Percentiles rank a stretch among this genome's conserved stretches.
Conservation (phyloP, 2,888 invertebrate species). For the Cyrtodaria siliqua region DNA sequence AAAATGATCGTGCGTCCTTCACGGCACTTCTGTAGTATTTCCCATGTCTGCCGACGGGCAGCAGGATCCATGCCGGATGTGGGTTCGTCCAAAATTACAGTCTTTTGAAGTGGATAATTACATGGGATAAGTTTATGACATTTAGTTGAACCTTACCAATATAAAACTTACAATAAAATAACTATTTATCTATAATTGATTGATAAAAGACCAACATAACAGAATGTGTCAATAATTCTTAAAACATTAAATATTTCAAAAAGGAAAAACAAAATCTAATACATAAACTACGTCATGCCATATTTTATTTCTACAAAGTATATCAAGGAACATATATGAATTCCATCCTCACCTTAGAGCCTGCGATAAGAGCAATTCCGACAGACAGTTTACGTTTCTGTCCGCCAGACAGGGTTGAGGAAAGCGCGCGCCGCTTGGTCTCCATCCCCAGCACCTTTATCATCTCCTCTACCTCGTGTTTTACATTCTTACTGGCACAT, state of each 20-base stretch:
- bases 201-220: too few species aligned
- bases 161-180: too few species aligned
- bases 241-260: too few species aligned
- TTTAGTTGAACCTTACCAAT: too few species aligned
- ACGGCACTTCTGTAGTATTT: slow-evolving; percentile 89
- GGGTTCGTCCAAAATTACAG: slow-evolving; percentile 87
- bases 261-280: too few species aligned
- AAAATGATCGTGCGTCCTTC: slow-evolving; percentile 91
- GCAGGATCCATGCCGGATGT: slow-evolving; percentile 88
- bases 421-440: slow-evolving; percentile 70
- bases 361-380: slow-evolving; percentile 85
- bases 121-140: neutral
- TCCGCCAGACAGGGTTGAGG: slow-evolving; percentile 82
- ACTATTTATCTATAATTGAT: too few species aligned
- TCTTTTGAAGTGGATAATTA: too few species aligned
- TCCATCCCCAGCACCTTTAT: slow-evolving; percentile 80
- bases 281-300: too few species aligned
- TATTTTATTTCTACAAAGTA: too few species aligned
- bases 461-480: slow-evolving; percentile 77
- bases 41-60: slow-evolving; percentile 89
- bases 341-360: slow-evolving; percentile 83
- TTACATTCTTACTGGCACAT: slow-evolving; percentile 58
- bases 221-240: too few species aligned
- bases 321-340: too few species aligned
- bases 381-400: slow-evolving; percentile 84